Conservation (phyloP, 2,113 vertebrate genomes). For the Galbula dea region DNA sequence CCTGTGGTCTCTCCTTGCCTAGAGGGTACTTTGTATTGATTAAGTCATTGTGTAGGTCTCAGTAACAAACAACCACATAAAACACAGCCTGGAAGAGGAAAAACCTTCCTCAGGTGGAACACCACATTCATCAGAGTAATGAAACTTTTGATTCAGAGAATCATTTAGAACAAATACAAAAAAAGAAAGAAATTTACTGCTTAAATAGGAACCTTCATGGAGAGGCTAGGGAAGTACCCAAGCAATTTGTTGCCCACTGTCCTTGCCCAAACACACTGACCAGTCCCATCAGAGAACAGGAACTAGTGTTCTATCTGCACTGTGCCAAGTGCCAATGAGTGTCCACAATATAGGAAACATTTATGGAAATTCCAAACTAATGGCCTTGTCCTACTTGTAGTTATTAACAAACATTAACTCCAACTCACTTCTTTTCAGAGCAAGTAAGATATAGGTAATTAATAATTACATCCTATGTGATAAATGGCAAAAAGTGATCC, state of each 20-base stretch:
- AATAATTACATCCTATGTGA: neutral
- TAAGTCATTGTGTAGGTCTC: constrained; percentile 70
- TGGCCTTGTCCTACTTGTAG: neutral
- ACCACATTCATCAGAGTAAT: constrained; percentile 43
- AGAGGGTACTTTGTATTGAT: constrained; percentile 75
- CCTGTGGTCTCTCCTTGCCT: constrained; percentile 64
- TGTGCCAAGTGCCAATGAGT: neutral
- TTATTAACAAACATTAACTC: neutral
- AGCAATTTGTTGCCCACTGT: neutral
- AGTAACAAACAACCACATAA: constrained; percentile 70
- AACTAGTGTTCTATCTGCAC: neutral
- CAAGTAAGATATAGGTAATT: neutral
- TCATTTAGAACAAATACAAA: neutral
- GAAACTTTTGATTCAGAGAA: constrained; percentile 46
- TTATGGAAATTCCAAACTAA: neutral
- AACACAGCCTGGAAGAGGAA: constrained; percentile 54
- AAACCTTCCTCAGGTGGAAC: constrained; percentile 61
- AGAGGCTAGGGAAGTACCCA: neutral
- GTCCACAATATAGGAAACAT: neutral
- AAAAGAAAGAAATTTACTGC: neutral
- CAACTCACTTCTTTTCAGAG: neutral
- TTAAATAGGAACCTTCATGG: neutral
- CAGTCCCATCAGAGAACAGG: neutral
- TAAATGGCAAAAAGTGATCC: neutral
- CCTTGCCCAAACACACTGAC: neutral